These are phyloP conservation scores for Microplitis manilae DNA, from an alignment of 2,888 invertebrate genomes.

Conservation along the genomic window DNA sequence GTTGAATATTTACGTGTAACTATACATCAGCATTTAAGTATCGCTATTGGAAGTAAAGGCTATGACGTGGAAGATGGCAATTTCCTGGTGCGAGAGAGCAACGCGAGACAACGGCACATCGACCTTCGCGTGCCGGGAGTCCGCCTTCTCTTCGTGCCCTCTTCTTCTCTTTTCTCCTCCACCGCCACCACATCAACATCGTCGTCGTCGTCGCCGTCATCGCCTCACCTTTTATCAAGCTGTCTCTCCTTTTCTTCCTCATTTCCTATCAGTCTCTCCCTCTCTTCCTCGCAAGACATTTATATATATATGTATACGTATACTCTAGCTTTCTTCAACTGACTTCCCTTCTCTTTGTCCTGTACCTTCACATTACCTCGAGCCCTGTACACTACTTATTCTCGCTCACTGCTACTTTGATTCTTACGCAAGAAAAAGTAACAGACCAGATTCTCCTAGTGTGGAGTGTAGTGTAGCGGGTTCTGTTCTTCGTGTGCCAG, in stretches of 20 bases:
- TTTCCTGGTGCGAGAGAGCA: conserved; percentile 52
- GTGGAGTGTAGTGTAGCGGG: conserved; percentile 7
- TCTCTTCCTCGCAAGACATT: no score
- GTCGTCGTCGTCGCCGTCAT: conserved; percentile 17
- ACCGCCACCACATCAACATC: conserved; percentile 29
- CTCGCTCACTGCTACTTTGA: conserved; percentile 26
- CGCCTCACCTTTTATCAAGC: conserved; percentile 9
- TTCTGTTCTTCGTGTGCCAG: conserved; percentile 30
- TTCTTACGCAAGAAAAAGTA: conserved; percentile 50
- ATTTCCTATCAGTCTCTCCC: background rate
- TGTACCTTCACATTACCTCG: background rate
- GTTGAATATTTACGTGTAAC: conserved; percentile 29
- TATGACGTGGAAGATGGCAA: conserved; percentile 51
- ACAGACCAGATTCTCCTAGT: conserved; percentile 49
- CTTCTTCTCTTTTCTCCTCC: conserved; percentile 35
- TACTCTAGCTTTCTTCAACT: conserved; percentile 24
- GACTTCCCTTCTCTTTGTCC: conserved; percentile 13
- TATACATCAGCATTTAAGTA: conserved; percentile 36
- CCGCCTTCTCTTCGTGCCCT: conserved; percentile 53
- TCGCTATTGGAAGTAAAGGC: conserved; percentile 43
- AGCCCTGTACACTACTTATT: background rate
- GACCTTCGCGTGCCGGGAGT: conserved; percentile 66
- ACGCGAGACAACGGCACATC: conserved; percentile 60
- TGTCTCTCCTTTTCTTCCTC: conserved; percentile 13
- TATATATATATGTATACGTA: background rate